phyloP scores from a whole-genome alignment of 2,888 invertebrate species.

The Camptogramma bilineatum region DNA sequence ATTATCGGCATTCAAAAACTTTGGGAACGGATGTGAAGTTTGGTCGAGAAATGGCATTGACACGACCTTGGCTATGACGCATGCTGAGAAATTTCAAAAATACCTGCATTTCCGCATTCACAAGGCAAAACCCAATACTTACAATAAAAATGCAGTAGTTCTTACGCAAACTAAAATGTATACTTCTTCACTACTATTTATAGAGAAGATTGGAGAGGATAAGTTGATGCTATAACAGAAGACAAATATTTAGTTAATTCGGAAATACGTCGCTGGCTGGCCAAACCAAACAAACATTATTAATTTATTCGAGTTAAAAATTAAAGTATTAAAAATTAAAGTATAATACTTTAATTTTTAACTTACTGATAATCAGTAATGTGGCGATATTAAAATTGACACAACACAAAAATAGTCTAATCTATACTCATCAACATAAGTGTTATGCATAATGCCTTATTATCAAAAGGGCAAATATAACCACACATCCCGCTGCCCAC shows the following conservation, averaged over 20 bases:
- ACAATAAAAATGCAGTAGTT: not conserved
- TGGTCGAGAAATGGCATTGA: conserved; percentile 17
- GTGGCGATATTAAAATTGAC: conserved; percentile 7
- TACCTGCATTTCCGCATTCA: conserved; percentile 12
- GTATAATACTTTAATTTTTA: no score
- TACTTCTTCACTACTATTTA: no score
- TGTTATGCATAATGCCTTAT: conserved; percentile 44
- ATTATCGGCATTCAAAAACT: conserved; percentile 8
- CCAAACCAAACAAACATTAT: no score
- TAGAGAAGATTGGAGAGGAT: no score
- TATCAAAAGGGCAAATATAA: conserved; percentile 62
- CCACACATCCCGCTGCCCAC: conserved; percentile 37
- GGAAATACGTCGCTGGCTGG: no score
- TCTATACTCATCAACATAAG: conserved; percentile 21
- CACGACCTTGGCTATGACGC: conserved; percentile 28
- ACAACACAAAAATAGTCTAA: conserved; percentile 27
- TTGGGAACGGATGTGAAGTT: conserved; percentile 10
- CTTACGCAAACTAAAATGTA: not conserved
- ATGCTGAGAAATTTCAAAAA: conserved; percentile 22
- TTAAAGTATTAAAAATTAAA: no score
- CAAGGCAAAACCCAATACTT: conserved; percentile 8
- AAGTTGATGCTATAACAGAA: no score
- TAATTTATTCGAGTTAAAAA: no score
- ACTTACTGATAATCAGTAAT: not conserved
- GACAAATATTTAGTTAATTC: no score